Base-by-base conservation (phyloP, 2,888 invertebrate species). In the Cephus pulcher region DNA sequence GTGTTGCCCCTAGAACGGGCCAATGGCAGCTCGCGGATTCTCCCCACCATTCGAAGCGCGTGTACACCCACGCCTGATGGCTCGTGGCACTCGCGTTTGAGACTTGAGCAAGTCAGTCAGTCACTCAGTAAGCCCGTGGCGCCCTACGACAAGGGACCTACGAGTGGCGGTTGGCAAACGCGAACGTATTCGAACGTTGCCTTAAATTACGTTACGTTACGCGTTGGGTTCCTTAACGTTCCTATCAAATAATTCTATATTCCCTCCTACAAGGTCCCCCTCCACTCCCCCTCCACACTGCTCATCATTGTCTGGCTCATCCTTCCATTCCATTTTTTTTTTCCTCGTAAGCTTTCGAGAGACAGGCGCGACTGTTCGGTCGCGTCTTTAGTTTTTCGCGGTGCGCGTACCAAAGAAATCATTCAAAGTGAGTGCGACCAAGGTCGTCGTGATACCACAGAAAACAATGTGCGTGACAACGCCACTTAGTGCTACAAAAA, bases 71-170 rank as follows among this genome's bases (percentile, higher is more conserved):
- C 88, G 88, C 88, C 87, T 83, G 88, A 83, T 83, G 84, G 85
- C 85, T 85, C 86, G 84, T 86, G 86, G 84, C 83, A 83, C 74
- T 76, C 77, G 56, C 76, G 69, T 71, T 69, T 71, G 75, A 75
- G 78, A 77, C 80, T 23, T 68, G 73, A 32, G 23, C 71, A 34
- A 71, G 86, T 88, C 88, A 87, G 87, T 89, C 88, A 88, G 88
- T 87, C 86, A 87, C 86, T 89, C 89, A 90, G 89, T 90, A 86
- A 90, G 90, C 88, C 89, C 89, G 90, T 89, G 90, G 90, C 90
- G 88, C 88, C 88, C 86, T 84, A 84, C 86, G 85, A 87, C 87
- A 85, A 85, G 86, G 87, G 87, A 86, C 78, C 83, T 84, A 76
- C 81, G 84, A 77, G 77, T 69, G 35, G 69, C 75, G 79, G 32